Conservation (phyloP, 1,140 invertebrate genomes). For the Battus philenor region DNA sequence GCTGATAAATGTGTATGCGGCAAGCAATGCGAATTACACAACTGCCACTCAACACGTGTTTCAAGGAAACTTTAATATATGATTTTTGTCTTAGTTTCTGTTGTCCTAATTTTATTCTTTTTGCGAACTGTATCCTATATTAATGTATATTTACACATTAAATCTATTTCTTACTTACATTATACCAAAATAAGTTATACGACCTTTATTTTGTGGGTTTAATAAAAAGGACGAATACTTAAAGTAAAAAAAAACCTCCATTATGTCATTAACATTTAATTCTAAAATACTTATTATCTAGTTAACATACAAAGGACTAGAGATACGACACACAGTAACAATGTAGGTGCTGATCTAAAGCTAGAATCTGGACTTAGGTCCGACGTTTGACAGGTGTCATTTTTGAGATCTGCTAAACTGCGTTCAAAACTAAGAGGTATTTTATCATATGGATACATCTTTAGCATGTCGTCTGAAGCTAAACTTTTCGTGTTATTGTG, state of each 20-base stretch:
- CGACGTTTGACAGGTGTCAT: constrained; percentile 32
- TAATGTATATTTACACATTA: no score
- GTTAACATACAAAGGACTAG: constrained; percentile 28
- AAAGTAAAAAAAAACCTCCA: background rate
- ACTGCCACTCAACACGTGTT: no score
- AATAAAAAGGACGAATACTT: background rate
- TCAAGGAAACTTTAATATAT: no score
- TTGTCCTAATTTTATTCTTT: no score
- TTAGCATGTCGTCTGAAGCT: constrained; percentile 54
- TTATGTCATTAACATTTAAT: background rate
- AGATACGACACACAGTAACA: constrained; percentile 24
- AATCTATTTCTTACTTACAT: no score
- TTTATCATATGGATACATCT: constrained; percentile 49
- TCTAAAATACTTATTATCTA: constrained; percentile 12
- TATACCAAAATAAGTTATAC: background rate
- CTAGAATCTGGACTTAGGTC: constrained; percentile 19
- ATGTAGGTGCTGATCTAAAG: constrained; percentile 15
- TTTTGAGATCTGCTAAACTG: constrained; percentile 29
- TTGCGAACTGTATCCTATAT: no score
- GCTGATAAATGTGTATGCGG: no score
- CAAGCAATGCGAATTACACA: no score
- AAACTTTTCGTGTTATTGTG: constrained; percentile 79
- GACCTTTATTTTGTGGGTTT: background rate
- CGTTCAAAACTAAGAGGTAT: constrained; percentile 58
- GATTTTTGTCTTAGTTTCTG: no score